Evolutionary conservation across 2,888 invertebrate genomes (phyloP), one percentile per base, ranked within the genome.

Genomic region (Xestia c-nigrum): DNA sequence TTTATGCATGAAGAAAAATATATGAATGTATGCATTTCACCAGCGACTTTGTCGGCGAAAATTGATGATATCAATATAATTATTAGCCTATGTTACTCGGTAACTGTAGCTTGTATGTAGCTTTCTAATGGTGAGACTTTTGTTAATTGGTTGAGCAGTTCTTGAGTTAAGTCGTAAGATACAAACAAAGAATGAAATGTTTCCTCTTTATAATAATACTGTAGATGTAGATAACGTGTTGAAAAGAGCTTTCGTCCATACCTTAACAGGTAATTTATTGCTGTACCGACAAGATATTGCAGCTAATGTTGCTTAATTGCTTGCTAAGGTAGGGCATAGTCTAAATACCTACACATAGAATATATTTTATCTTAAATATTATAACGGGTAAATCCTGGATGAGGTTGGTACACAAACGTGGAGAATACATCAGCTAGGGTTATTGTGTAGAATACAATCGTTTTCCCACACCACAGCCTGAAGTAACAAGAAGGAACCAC

Each of bases 231-330:
- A 6, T 43, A 10, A 24, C 3, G 3, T 43, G 40, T 50, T 66
- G 7, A 31, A 55, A 31, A 24, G 21, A 52, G 21, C 24, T 24
- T 68, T 40, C 9, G 31, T 9, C 9, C n/a, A 50, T 40, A 10
- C n/a, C 57, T 0, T 47, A 50, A 19, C 19, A 47, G 67, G 47
- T 43, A 7, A 76, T 72, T 55, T 67, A 67, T 67, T 31, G n/a
- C 68, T 43, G 57, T 24, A 47, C 16, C 0, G n/a, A 31, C 31
- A 50, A 68, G 10, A 67, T 16, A 59, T 67, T 78, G 47, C 43
- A 67, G 76, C 50, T 78, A 59, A 50, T n/a, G 19, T n/a, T 50
- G 31, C 31, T 19, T 57, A 76, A 59, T 57, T 67, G 47, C 47
- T 66, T 50, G 40, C n/a, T 50, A 55, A 55, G 65, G 40, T 16